phyloP scores from a whole-genome alignment of 1,140 invertebrate genomes.

The Paraescarpia echinospica region DNA sequence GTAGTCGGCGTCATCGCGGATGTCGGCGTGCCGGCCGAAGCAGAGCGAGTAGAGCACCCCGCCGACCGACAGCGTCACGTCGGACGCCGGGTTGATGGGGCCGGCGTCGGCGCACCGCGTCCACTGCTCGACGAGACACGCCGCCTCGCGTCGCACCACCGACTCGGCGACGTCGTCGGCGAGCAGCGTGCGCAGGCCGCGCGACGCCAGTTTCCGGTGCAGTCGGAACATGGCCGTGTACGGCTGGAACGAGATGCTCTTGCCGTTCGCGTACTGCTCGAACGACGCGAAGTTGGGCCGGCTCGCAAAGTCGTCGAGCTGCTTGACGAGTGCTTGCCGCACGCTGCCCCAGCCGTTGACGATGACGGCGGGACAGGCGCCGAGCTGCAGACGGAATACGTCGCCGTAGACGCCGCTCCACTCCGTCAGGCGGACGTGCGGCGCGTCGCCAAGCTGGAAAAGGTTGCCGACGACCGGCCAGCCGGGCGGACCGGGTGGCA shows the following conservation, averaged over 20 bases:
- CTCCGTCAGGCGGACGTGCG: slow-evolving; percentile 29
- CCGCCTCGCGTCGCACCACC: slow-evolving; percentile 8
- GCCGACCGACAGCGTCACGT: slow-evolving; percentile 19
- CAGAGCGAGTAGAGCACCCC: slow-evolving; percentile 22
- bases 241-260: slow-evolving; percentile 19
- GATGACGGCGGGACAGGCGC: slow-evolving; percentile 28
- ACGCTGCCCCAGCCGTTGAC: slow-evolving; percentile 27
- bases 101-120: neutral
- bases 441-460: slow-evolving; percentile 27
- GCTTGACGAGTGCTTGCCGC: slow-evolving; percentile 26
- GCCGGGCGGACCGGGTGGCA: slow-evolving; percentile 24
- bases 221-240: slow-evolving; percentile 17
- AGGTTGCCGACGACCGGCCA: slow-evolving; percentile 31
- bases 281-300: slow-evolving; percentile 26
- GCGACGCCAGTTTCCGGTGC: neutral
- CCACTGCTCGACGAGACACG: neutral
- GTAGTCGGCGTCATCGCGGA: neutral
- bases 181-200: slow-evolving; percentile 15
- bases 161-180: slow-evolving; percentile 5
- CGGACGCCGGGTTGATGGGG: slow-evolving; percentile 19
- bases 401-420: slow-evolving; percentile 27
- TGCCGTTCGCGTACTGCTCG: slow-evolving; percentile 14
- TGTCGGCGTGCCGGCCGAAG: slow-evolving; percentile 14
- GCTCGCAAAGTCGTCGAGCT: slow-evolving; percentile 30
- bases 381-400: slow-evolving; percentile 29